Percentiles rank a stretch among this genome's conserved stretches.
These are phyloP conservation scores for Scaptomyza polygonia DNA, from an alignment of 2,888 invertebrate species.

Conservation along the genomic window DNA sequence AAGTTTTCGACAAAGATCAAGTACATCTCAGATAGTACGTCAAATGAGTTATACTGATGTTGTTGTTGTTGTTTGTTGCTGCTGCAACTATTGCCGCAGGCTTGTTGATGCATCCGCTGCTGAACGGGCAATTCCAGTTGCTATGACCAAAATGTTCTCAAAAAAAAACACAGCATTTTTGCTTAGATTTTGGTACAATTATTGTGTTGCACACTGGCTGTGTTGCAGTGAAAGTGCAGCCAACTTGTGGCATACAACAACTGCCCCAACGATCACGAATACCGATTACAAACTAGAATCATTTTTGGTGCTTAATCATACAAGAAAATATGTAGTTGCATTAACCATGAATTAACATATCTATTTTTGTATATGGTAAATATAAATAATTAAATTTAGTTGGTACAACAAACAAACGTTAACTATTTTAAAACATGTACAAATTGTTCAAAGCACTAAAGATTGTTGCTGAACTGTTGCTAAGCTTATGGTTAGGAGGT, in stretches of 20 bases:
- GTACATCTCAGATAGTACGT: constrained; percentile 79
- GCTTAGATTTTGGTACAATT: constrained; percentile 56
- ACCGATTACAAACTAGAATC: constrained; percentile 7
- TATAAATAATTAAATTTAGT: too few relatives aligned
- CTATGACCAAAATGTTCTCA: constrained; percentile 73
- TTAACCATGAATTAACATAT: too few relatives aligned
- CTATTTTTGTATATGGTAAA: too few relatives aligned
- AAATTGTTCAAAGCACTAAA: background rate
- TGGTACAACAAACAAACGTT: too few relatives aligned
- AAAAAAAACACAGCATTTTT: constrained; percentile 46
- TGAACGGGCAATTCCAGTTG: constrained; percentile 58
- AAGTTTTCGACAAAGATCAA: constrained; percentile 83
- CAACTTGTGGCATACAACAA: constrained; percentile 28
- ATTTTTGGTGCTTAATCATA: too few relatives aligned
- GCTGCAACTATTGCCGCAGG: constrained; percentile 15
- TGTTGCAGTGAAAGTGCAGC: constrained; percentile 66
- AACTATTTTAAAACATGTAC: background rate
- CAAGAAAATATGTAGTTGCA: too few relatives aligned
- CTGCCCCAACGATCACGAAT: constrained; percentile 17
- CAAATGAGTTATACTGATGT: constrained; percentile 39
- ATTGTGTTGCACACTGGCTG: constrained; percentile 41
- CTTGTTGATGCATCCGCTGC: constrained; percentile 46
- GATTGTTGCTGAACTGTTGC: constrained; percentile 5
- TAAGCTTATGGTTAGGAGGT: constrained; percentile 23
- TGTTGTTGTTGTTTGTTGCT: constrained; percentile 16